Percentiles rank a stretch among this genome's conserved stretches.
phyloP scores from a whole-genome alignment of 2,113 vertebrate species.

The Lophochroa leadbeateri region DNA sequence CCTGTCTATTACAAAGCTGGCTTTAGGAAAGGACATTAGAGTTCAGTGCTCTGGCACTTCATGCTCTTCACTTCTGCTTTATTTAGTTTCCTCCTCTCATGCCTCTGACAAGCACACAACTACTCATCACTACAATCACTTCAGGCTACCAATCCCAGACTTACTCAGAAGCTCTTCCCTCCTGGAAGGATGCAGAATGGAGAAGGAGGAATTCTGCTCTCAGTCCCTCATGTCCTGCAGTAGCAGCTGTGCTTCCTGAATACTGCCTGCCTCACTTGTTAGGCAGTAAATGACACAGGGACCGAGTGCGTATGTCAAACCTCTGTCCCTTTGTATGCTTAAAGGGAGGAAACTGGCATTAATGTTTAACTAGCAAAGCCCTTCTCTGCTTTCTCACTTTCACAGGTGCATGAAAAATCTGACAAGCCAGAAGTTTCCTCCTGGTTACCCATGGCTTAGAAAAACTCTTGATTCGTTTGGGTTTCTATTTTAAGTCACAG shows the following conservation, averaged over 20 bases:
- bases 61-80: background rate
- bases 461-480: background rate
- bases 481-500: background rate
- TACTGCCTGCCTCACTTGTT: background rate
- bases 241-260: background rate
- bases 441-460: background rate
- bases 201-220: background rate
- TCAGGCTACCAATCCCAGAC: background rate
- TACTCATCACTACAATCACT: accelerated
- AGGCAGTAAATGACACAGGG: background rate
- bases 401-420: background rate
- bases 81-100: background rate
- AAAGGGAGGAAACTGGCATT: constrained; percentile 57
- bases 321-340: constrained; percentile 36
- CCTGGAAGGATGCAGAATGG: background rate
- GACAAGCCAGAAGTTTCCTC: background rate
- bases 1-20: background rate
- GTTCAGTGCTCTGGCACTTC: background rate
- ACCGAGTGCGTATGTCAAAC: background rate
- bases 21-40: background rate
- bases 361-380: constrained; percentile 49
- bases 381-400: background rate
- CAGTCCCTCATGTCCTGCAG: accelerated
- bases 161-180: constrained; percentile 4
- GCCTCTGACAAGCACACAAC: background rate